Percentiles rank a stretch among this genome's conserved stretches.
Conservation (phyloP, 2,797 vertebrate genomes). For the Cuniculus paca region DNA sequence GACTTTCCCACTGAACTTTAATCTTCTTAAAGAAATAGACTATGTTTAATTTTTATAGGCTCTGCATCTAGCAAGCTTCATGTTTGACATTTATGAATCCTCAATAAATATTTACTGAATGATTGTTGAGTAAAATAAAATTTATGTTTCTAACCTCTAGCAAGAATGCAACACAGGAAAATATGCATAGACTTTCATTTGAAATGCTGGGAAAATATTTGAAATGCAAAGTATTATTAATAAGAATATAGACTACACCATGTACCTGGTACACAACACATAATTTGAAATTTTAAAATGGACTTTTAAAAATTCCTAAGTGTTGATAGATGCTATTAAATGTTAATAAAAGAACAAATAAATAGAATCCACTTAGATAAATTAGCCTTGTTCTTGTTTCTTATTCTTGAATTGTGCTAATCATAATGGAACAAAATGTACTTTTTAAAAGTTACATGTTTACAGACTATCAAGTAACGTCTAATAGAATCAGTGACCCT, state of each 20-base stretch:
- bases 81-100: constrained; percentile 43
- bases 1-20: background rate
- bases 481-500: background rate
- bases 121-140: constrained; percentile 43
- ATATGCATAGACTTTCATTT: constrained; percentile 48
- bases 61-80: background rate
- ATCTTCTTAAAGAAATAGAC: background rate
- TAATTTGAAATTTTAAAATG: constrained; percentile 51
- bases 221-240: constrained; percentile 59
- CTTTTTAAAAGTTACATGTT: background rate
- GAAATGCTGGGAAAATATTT: constrained; percentile 58
- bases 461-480: background rate
- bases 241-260: constrained; percentile 8
- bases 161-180: constrained; percentile 16
- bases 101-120: constrained; percentile 65
- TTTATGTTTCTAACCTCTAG: background rate
- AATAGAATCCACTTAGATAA: constrained; percentile 3
- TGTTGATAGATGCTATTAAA: constrained; percentile 9
- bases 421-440: background rate
- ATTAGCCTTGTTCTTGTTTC: background rate
- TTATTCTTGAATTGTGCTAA: background rate
- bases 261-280: background rate
- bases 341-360: constrained; percentile 40
- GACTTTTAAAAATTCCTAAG: constrained; percentile 7
- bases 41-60: background rate